phyloP scores from a whole-genome alignment of 1,140 invertebrate species.

The Drosophila oshimai region DNA sequence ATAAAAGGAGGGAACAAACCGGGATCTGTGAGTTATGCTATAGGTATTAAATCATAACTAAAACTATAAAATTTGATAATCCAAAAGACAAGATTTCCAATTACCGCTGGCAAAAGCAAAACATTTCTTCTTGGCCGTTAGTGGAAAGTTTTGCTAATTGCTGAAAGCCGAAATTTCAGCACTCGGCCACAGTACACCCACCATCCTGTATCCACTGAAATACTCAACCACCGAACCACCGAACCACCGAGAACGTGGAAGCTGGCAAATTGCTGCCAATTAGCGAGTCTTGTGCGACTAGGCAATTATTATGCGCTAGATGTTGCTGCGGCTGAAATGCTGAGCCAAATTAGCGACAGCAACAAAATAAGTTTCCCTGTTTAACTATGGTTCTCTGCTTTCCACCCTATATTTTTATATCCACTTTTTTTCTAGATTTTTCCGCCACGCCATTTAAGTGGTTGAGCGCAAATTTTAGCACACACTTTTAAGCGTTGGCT shows the following conservation, averaged over 20 bases:
- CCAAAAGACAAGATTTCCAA: background rate
- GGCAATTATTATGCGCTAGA: constrained; percentile 43
- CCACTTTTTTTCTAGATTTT: background rate
- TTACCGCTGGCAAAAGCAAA: background rate
- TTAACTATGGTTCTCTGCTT: background rate
- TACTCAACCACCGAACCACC: background rate
- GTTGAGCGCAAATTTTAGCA: constrained; percentile 31
- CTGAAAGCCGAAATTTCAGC: constrained; percentile 15
- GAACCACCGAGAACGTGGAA: constrained; percentile 8
- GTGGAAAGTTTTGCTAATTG: constrained; percentile 19
- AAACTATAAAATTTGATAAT: background rate
- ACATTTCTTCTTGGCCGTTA: background rate
- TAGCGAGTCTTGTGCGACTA: constrained; percentile 38
- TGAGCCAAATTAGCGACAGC: constrained; percentile 44
- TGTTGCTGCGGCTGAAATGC: constrained; percentile 30
- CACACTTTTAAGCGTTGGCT: constrained; percentile 41
- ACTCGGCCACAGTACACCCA: background rate
- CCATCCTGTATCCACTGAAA: background rate
- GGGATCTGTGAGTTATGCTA: no score
- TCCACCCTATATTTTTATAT: background rate
- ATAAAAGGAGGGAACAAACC: no score
- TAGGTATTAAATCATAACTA: no score
- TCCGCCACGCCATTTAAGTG: constrained; percentile 8
- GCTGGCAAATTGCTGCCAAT: constrained; percentile 39
- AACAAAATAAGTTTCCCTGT: constrained; percentile 27